Conservation (phyloP, 2,888 invertebrate species). For the Zygaena filipendulae region DNA sequence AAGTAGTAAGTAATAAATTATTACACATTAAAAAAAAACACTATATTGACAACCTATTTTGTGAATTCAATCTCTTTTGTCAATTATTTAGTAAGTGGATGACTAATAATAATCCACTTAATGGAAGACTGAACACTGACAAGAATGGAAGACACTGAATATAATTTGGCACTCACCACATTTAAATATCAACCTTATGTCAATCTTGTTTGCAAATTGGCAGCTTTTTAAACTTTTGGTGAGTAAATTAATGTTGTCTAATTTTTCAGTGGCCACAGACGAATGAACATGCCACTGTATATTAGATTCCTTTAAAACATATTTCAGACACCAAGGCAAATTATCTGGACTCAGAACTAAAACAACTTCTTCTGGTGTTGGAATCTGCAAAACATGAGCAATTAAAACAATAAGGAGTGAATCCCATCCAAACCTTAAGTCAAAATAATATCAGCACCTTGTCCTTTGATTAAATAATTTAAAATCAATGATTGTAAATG, state of each 20-base stretch:
- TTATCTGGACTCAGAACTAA: conserved; percentile 72
- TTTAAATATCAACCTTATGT: conserved; percentile 79
- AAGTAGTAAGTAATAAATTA: too few species aligned
- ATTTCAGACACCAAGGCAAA: conserved; percentile 75
- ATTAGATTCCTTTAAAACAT: conserved; percentile 68
- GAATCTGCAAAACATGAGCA: conserved; percentile 37
- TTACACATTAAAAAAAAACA: too few species aligned
- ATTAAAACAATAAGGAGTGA: neutral
- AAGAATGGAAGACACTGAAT: too few species aligned
- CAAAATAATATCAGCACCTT: too few species aligned
- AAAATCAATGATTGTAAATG: neutral
- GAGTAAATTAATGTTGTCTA: neutral
- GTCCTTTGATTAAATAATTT: too few species aligned
- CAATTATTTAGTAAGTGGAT: too few species aligned
- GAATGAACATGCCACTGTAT: conserved; percentile 74
- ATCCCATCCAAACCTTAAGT: too few species aligned
- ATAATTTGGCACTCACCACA: conserved; percentile 73
- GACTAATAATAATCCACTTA: too few species aligned
- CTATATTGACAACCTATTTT: too few species aligned
- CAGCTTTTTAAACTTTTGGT: neutral
- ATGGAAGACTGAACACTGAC: too few species aligned
- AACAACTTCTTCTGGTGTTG: conserved; percentile 68
- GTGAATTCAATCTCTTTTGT: too few species aligned
- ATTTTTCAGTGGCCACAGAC: conserved; percentile 56
- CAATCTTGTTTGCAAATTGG: neutral